Evolutionary conservation across 2,888 invertebrate species (phyloP), one percentile per base, ranked within the genome.

Genomic region (Cephus nigrinus): DNA sequence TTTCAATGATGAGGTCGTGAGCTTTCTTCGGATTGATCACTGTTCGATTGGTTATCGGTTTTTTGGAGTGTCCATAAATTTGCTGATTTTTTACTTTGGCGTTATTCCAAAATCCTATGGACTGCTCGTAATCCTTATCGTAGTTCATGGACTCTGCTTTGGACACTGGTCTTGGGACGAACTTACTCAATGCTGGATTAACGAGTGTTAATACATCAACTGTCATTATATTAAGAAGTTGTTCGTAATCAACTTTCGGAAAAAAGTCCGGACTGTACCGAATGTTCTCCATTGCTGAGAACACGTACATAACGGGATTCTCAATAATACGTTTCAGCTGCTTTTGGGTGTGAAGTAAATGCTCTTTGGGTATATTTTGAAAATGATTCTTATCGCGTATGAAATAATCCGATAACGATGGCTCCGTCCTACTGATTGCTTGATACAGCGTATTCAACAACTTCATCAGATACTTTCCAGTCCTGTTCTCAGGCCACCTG

Each of bases 401-500:
- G 88, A 97, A 97, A 87, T 95, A 97, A 90, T 96, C 95, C 3
- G 93, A 93, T 76, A 97, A 92, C 12, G 69, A 80, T 0, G 90
- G 90, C 72, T 93, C 92, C 74, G 94, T 93, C 80, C 93, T 93
- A 30, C 94, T 93, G 82, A 97, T 93, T 75, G 93, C 92, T 1
- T 92, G 88, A 85, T 95, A 95, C 79, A 97, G 93, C 23, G 93
- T 93, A 75, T 93, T 92, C 11, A 97, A 92, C 82, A 96, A 93
- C 12, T 93, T 90, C 74, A 94, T 89, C 23, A 97, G 87, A 34
- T 94, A 94, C 86, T 94, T 94, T 3, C 97, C 97, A 2, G 96
- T 92, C 75, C 95, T 93, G 87, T 95, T 95, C 87, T 96, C 96
- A 0, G 95, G 94, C 96, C 96, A 97, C 79, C 93, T 94, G 1